Evolutionary conservation across 2,797 vertebrate genomes (phyloP).

Genomic region (Acrocephalus scirpaceus): DNA sequence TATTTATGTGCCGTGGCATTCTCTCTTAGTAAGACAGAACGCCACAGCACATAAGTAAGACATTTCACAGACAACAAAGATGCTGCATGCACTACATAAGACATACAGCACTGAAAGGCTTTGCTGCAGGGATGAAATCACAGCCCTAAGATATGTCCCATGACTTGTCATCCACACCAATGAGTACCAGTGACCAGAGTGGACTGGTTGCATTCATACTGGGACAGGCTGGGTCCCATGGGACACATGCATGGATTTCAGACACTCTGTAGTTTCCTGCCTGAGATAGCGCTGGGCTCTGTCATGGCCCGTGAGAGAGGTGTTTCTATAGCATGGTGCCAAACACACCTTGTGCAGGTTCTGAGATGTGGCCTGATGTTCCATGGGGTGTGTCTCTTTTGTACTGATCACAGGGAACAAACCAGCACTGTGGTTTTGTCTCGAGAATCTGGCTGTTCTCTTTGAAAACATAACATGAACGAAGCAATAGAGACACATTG

Average conservation of each 20-base stretch:
- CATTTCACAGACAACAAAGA: background rate
- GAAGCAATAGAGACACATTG: background rate
- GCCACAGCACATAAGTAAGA: no score
- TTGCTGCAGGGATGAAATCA: background rate
- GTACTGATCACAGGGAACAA: background rate
- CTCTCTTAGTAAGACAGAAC: background rate
- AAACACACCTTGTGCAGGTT: background rate
- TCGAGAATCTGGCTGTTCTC: background rate
- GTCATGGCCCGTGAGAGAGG: background rate
- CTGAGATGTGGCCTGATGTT: background rate
- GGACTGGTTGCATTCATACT: background rate
- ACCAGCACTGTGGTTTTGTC: background rate
- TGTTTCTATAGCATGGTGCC: background rate
- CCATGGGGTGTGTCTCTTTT: background rate
- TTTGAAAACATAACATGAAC: background rate
- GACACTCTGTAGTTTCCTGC: background rate
- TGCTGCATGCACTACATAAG: fast-evolving
- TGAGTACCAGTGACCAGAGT: background rate
- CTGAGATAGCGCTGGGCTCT: background rate
- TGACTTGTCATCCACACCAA: background rate
- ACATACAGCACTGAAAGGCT: background rate
- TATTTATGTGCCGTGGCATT: background rate
- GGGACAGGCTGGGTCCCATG: background rate
- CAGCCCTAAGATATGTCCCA: background rate
- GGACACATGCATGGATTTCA: background rate